phyloP scores from a whole-genome alignment of 1,140 invertebrate species.

The Phocides pigmalion region DNA sequence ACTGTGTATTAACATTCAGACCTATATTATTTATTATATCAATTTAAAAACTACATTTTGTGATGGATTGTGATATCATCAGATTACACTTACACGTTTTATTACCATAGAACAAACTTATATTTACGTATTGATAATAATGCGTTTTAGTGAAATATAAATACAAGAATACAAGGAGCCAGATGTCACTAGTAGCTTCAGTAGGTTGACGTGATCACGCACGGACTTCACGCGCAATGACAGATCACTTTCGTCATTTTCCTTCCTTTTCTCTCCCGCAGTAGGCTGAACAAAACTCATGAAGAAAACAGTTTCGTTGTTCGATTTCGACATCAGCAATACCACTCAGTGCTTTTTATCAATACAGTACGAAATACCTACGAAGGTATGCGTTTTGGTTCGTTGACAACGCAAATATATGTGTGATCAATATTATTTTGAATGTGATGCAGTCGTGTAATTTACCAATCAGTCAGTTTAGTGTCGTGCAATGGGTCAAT shows the following conservation, averaged over 20 bases:
- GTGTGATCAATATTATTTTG: conserved; percentile 8
- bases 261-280: conserved; percentile 18
- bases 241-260: conserved; percentile 25
- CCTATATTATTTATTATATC: not conserved
- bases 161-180: not conserved
- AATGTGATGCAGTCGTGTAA: not conserved
- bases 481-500: conserved; percentile 34
- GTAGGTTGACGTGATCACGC: not conserved
- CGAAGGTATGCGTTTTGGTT: conserved; percentile 19
- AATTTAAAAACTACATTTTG: too few species aligned
- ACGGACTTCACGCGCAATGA: conserved; percentile 2
- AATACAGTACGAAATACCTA: conserved; percentile 17
- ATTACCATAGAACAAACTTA: too few species aligned
- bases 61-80: too few species aligned
- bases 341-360: too few species aligned
- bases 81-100: too few species aligned
- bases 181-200: conserved; percentile 33
- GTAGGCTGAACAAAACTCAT: conserved; percentile 24
- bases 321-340: conserved; percentile 23
- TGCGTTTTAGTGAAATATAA: too few species aligned
- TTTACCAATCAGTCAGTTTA: conserved; percentile 7
- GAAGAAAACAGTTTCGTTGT: conserved; percentile 32
- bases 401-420: not conserved
- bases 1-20: not conserved
- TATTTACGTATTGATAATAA: too few species aligned